These are phyloP conservation scores for Rhynchonycteris naso DNA, from an alignment of 2,797 vertebrate species.

Conservation along the genomic window DNA sequence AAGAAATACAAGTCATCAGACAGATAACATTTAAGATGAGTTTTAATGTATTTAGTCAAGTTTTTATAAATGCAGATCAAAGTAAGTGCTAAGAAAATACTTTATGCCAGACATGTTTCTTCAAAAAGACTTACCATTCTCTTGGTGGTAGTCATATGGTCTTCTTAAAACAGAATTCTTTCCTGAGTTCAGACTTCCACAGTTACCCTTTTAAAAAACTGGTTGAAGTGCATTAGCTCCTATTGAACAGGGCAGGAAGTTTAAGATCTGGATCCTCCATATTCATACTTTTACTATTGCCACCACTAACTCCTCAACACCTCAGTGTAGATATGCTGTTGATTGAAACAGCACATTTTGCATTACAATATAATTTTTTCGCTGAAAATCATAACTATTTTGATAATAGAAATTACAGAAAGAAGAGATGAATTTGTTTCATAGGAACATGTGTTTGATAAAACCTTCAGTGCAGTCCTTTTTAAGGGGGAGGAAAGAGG, in stretches of 20 bases:
- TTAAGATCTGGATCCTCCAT: background rate
- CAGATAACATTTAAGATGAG: background rate
- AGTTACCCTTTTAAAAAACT: fast-evolving
- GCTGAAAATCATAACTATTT: background rate
- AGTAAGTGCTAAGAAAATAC: background rate
- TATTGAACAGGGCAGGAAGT: background rate
- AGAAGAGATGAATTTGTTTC: background rate
- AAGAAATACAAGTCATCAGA: background rate
- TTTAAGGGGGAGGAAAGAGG: background rate
- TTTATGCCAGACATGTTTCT: background rate
- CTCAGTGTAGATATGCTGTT: background rate
- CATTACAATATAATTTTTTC: background rate
- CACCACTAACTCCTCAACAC: background rate
- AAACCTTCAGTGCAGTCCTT: background rate
- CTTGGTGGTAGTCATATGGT: background rate
- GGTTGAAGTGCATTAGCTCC: background rate
- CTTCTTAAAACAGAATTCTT: background rate
- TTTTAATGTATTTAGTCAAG: background rate
- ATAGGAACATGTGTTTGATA: background rate
- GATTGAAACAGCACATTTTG: background rate
- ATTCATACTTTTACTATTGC: background rate
- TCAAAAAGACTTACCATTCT: background rate
- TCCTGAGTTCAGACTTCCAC: background rate
- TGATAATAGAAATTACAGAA: background rate
- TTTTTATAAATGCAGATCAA: background rate